Evolutionary conservation across 2,113 vertebrate genomes (phyloP), one percentile per base, ranked within the genome.

Genomic region (Anthoscopus minutus): DNA sequence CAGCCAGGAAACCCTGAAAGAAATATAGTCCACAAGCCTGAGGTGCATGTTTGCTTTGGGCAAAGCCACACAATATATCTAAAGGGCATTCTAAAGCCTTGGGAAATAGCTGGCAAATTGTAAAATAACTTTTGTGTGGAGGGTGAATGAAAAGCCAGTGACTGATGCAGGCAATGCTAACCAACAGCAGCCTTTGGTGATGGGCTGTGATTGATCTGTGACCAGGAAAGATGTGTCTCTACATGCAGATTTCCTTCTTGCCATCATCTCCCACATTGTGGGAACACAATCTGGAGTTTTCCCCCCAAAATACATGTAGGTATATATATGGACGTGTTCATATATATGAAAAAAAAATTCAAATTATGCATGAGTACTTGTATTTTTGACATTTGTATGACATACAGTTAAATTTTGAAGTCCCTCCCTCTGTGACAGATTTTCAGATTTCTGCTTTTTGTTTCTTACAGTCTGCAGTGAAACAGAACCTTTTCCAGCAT

Each of bases 81-180:
- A 96, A 96, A 96, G 95, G 93, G 56, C 90, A 95, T 78, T 53
- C 40, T 40, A 88, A 93, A 94, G 86, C 90, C 89, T 87, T 38
- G 53, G 69, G 73, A 81, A 88, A 88, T 64, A 78, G 69, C 42
- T 61, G 82, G 37, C 13, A 15, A 81, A 74, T 53, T 2, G 4
- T 62, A 94, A 85, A 93, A 80, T 57, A 67, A 73, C 64, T 66
- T 91, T 70, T 67, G 28, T 81, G 54, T 19, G 19, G 47, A 74
- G 35, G 13, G 20, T 18, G 69, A 71, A 42, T 67, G 81, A 67
- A 90, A 81, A 66, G 38, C 14, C 15, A 17, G 51, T 7, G 85
- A 6, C 25, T 58, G 62, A 40, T 38, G 27, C 21, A 58, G 42
- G 21, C 27, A 60, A 30, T 18, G 13, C n/a, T 16, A 38, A 56